These are phyloP conservation scores for Epirrhoe alternata DNA, from an alignment of 2,888 invertebrate genomes.

Conservation along the genomic window DNA sequence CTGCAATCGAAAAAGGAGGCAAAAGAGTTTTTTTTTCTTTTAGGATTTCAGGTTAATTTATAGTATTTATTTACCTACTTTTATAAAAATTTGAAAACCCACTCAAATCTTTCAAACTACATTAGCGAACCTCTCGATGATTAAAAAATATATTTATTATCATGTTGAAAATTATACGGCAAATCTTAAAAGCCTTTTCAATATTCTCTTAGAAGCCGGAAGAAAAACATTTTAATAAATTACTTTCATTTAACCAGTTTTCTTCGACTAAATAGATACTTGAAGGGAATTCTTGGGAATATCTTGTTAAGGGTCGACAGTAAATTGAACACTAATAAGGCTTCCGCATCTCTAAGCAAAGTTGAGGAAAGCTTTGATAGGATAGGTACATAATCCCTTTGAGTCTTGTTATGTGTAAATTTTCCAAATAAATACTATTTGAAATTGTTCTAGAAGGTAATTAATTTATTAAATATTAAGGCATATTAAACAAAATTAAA, in stretches of 20 bases:
- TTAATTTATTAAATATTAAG: too few species aligned
- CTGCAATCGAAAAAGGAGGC: too few species aligned
- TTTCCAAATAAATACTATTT: not conserved
- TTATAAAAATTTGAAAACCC: too few species aligned
- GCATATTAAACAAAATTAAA: too few species aligned
- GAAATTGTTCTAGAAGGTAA: too few species aligned
- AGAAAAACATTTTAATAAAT: not conserved
- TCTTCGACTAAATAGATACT: not conserved
- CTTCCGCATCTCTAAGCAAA: constrained; percentile 5
- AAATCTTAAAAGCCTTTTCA: not conserved
- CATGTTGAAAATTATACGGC: too few species aligned
- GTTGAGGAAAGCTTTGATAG: constrained; percentile 7
- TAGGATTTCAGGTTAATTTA: too few species aligned
- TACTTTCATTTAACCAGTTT: not conserved
- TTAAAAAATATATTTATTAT: too few species aligned
- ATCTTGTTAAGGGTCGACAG: not conserved
- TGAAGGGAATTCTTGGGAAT: not conserved
- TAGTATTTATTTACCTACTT: too few species aligned
- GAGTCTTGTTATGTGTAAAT: not conserved
- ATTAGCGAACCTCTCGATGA: too few species aligned
- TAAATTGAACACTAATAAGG: constrained; percentile 9
- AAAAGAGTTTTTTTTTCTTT: too few species aligned
- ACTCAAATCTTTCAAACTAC: too few species aligned
- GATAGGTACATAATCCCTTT: not conserved
- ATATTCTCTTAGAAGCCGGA: not conserved